A percentile compares a stretch with the other conserved stretches of the same genome.
Conservation (phyloP, 2,113 vertebrate species). For the Ceyx margarethae region DNA sequence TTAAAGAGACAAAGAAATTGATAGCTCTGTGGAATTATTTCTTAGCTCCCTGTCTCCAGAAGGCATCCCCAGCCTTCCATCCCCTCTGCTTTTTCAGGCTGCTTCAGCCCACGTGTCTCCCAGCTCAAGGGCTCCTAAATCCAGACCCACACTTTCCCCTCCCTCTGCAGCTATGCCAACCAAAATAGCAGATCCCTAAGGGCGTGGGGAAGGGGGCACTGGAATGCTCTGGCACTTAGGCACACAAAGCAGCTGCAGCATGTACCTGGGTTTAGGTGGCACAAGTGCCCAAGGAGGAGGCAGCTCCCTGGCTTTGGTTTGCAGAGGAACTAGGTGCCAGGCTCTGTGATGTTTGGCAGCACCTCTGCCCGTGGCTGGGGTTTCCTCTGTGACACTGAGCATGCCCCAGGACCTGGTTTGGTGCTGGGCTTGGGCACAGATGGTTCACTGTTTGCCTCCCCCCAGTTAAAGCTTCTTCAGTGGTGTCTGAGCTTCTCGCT, state of each 20-base stretch:
- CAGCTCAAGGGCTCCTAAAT: conserved; percentile 1
- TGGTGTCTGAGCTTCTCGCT: neutral
- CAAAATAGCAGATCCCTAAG: neutral
- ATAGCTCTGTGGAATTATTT: conserved; percentile 4
- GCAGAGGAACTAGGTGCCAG: neutral
- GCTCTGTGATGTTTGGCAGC: neutral
- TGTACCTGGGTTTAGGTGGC: neutral
- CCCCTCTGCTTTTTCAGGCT: neutral
- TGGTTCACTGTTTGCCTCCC: neutral
- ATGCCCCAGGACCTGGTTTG: neutral
- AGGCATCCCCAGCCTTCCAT: conserved; percentile 22
- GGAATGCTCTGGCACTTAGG: neutral
- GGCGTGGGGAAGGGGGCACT: neutral
- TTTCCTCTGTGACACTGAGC: neutral
- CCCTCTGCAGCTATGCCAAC: neutral
- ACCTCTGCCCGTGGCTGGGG: neutral
- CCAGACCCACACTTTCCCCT: neutral
- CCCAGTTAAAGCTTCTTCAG: neutral
- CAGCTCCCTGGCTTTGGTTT: neutral
- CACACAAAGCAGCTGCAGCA: neutral
- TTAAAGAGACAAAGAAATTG: conserved; percentile 24
- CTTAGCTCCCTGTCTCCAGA: neutral
- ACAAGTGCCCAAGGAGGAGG: neutral
- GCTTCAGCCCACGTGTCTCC: neutral
- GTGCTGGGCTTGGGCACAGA: neutral